Percentiles rank a stretch among this genome's conserved stretches.
phyloP scores from a whole-genome alignment of 2,113 vertebrate species.

The Dasyprocta punctata region DNA sequence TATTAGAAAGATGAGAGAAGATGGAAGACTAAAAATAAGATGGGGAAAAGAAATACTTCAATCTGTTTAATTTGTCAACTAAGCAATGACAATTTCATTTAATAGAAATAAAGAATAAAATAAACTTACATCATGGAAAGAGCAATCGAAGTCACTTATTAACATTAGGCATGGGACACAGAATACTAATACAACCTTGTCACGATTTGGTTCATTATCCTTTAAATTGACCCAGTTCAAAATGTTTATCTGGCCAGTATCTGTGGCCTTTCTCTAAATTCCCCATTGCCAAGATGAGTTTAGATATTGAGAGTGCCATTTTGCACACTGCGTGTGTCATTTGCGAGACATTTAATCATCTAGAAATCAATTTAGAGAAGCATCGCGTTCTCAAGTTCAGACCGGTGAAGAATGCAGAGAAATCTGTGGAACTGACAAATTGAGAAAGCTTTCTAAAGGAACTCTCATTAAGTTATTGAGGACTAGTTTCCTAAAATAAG shows the following conservation, averaged over 20 bases:
- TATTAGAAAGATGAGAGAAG: slow-evolving; percentile 70
- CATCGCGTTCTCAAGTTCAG: slow-evolving; percentile 13
- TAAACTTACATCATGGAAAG: slow-evolving; percentile 67
- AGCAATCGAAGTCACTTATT: slow-evolving; percentile 48
- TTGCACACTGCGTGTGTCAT: neutral
- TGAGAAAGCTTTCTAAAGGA: slow-evolving; percentile 26
- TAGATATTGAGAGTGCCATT: slow-evolving; percentile 36
- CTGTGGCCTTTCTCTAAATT: neutral
- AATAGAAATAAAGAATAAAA: slow-evolving; percentile 69
- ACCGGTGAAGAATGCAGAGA: slow-evolving; percentile 30
- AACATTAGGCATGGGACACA: neutral
- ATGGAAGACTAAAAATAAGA: slow-evolving; percentile 74
- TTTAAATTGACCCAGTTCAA: neutral
- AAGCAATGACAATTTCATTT: slow-evolving; percentile 79
- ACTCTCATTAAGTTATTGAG: neutral
- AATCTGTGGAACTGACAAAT: slow-evolving; percentile 7
- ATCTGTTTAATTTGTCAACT: slow-evolving; percentile 82
- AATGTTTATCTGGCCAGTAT: neutral
- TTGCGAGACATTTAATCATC: slow-evolving; percentile 58
- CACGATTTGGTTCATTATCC: neutral
- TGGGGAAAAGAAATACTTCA: slow-evolving; percentile 76
- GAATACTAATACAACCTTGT: neutral
- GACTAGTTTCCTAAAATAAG: slow-evolving; percentile 46
- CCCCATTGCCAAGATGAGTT: neutral
- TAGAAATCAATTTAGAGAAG: slow-evolving; percentile 71